A percentile compares a stretch with the other conserved stretches of the same genome.
These are phyloP conservation scores for Cyanoramphus novaezelandiae DNA, from an alignment of 2,113 vertebrate genomes.

Conservation along the genomic window DNA sequence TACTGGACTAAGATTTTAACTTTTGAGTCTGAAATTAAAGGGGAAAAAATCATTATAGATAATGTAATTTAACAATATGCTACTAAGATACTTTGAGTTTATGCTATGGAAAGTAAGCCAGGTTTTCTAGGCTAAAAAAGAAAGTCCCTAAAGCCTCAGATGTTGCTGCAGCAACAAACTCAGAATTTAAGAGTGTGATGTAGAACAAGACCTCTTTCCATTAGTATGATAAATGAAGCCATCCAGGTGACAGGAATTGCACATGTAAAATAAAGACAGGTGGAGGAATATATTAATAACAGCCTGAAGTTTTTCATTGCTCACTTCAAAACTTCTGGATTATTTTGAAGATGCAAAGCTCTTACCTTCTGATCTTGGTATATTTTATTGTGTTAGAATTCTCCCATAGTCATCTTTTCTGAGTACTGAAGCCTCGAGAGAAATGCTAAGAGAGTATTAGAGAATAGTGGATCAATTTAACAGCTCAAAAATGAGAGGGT, in stretches of 20 bases:
- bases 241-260: background rate
- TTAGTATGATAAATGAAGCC: background rate
- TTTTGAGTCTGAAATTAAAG: background rate
- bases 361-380: background rate
- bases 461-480: background rate
- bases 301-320: background rate
- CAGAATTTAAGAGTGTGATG: background rate
- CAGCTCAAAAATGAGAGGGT: background rate
- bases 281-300: background rate
- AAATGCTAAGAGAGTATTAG: background rate
- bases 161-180: background rate
- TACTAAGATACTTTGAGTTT: background rate
- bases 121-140: background rate
- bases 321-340: background rate
- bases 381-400: background rate
- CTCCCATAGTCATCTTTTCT: background rate
- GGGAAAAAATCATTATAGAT: background rate
- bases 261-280: background rate
- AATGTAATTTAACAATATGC: background rate
- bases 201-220: background rate
- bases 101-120: background rate
- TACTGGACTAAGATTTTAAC: background rate
- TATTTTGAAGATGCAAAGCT: background rate
- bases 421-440: background rate
- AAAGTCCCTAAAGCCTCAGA: background rate